Base-by-base conservation (phyloP, 2,888 invertebrate genomes). In the Eledona agricola region DNA sequence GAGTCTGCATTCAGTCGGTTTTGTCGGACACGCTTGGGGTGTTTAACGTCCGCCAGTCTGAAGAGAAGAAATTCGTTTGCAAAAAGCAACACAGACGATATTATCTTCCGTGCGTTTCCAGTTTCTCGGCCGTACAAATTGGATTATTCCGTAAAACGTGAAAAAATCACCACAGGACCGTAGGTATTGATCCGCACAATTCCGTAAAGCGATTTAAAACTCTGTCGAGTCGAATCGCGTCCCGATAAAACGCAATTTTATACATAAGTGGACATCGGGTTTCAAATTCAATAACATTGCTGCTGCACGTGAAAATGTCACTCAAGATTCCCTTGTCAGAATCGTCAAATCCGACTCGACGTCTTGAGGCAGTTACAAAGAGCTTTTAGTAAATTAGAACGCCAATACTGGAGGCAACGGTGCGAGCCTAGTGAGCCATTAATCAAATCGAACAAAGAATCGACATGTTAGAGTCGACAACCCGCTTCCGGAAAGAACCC, bases 381-480 rank as follows among this genome's bases (percentile, higher is more conserved):
- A 38, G 55, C 57, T 52, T 51, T 58, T 55, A 52, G 51, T 45
- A 55, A 55, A 55, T 55, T 52, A 54, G 50, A 28, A 42, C 55
- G 45, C 52, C 55, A 49, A 45, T 58, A 52, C 38, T 26, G 42
- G 2, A 17, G 29, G 49, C 51, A 58, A 49, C 46, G 43, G 42
- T 29, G 38, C 22, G 32, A 43, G 31, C 23, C 16, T 17, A 9
- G 25, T 15, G 22, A 19, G 32, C 29, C 54, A 59, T 62, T 59
- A 62, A 62, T 62, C 62, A 62, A 58, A 58, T 32, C 26, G 35
- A 56, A 54, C 34, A 45, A 37, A 37, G 38, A 38, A 29, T 29
- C 17, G 37, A 19, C 9, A 47, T 32, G 45, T 42, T 42, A 7
- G 22, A 7, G n/a, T 15, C 17, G 29, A 42, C 42, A 42, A 23